phyloP scores from a whole-genome alignment of 1,140 invertebrate species.

The Caenorhabditis remanei region DNA sequence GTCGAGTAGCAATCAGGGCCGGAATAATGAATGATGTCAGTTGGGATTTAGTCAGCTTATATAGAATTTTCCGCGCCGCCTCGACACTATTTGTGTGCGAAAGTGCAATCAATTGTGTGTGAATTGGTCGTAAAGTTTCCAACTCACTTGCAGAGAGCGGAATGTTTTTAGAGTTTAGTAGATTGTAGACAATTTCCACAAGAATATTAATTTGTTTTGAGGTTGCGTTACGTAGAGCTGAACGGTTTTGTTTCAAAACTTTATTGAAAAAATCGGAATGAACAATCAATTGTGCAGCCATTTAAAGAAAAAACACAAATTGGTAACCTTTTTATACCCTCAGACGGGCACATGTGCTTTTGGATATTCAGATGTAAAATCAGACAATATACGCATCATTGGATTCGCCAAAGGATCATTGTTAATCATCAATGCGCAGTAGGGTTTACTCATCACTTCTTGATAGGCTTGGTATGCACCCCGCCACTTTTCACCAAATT shows the following conservation, averaged over 20 bases:
- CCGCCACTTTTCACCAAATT: neutral
- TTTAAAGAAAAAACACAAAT: neutral
- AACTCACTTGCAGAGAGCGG: neutral
- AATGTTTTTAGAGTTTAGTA: neutral
- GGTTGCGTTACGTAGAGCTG: neutral
- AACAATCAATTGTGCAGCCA: conserved; percentile 3
- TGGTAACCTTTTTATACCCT: too few relatives aligned
- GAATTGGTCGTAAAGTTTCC: neutral
- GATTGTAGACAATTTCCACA: conserved; percentile 11
- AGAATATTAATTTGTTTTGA: neutral
- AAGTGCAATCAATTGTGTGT: neutral
- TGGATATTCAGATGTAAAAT: neutral
- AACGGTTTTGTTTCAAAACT: neutral
- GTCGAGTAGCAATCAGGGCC: neutral
- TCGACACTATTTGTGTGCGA: neutral
- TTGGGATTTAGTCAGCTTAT: neutral
- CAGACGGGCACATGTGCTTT: neutral
- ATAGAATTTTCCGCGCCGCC: neutral
- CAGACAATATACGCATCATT: neutral
- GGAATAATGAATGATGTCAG: neutral
- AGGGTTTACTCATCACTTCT: neutral
- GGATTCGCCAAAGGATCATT: neutral
- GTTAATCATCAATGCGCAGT: neutral
- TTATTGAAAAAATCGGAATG: neutral
- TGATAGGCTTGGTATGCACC: neutral